phyloP scores from a whole-genome alignment of 2,888 invertebrate species.

The Epinotia brunnichana region DNA sequence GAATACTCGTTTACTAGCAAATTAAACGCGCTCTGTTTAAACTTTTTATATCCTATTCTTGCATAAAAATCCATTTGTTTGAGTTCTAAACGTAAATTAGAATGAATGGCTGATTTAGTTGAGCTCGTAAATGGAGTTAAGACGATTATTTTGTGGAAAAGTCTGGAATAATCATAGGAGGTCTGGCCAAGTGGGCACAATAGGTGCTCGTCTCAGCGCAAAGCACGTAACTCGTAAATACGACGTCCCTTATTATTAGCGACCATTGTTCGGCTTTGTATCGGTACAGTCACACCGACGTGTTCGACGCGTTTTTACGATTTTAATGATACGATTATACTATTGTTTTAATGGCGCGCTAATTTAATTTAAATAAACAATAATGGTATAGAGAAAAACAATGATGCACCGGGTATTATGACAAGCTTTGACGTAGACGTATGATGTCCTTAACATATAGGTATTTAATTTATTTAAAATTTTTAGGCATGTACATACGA shows the following conservation, averaged over 20 bases:
- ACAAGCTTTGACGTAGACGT: too few species aligned
- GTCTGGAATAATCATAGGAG: constrained; percentile 82
- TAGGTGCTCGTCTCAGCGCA: constrained; percentile 77
- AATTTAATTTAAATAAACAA: not conserved
- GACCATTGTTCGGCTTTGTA: constrained; percentile 78
- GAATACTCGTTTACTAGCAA: constrained; percentile 39
- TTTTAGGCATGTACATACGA: not conserved
- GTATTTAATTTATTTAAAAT: not conserved
- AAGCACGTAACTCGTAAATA: constrained; percentile 83
- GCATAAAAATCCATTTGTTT: constrained; percentile 53
- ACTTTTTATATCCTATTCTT: constrained; percentile 35
- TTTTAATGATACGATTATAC: constrained; percentile 21
- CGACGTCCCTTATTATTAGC: constrained; percentile 81
- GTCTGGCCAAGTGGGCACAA: constrained; percentile 71
- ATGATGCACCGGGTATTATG: too few species aligned
- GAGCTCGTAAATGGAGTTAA: constrained; percentile 71
- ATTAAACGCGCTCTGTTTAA: constrained; percentile 21
- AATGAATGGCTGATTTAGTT: constrained; percentile 67
- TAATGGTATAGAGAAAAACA: too few species aligned
- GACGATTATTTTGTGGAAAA: constrained; percentile 76
- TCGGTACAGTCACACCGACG: constrained; percentile 68
- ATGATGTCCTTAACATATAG: not conserved
- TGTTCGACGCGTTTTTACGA: constrained; percentile 37
- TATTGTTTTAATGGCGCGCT: constrained; percentile 22
- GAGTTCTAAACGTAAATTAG: constrained; percentile 69